Base-by-base conservation (phyloP, 2,797 vertebrate species). In the Pseudochaenichthys georgianus region DNA sequence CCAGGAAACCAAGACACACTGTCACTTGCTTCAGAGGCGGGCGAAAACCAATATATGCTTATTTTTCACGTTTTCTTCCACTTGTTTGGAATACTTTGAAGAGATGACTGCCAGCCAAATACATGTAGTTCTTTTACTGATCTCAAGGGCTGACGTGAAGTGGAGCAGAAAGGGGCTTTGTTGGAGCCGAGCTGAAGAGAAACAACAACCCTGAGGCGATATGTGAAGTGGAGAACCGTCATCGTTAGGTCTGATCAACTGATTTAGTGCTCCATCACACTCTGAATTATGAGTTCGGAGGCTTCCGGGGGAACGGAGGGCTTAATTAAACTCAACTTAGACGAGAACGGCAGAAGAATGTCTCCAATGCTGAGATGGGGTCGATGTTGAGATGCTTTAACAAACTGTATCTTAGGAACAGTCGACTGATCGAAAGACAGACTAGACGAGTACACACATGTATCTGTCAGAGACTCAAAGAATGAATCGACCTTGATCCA, bases 211-310 rank as follows among this genome's bases (percentile, higher is more conserved):
- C 72, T 41, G 57, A 46, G 58, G 75, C 38, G 0, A 76, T 16
- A 38, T 50, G 55, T 60, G 64, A 17, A 74, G 70, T 5, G 46
- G 38, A 60, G 45, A 52, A 61, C 62, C 5, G 58, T 38, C 10
- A 9, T 15, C 15, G 15, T 17, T 41, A 21, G 48, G 19, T 55
- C 21, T 57, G 72, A 85, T 82, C 69, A 64, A 11, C 57, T 57
- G 70, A 74, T 71, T 67, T 52, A 79, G 55, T 42, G 47, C 72
- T 70, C 69, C 1, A 65, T 77, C 57, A 60, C 43, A 61, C 42
- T 64, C 64, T 57, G 63, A 61, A 41, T 48, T 52, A 77, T 21
- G 61, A 64, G 70, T 50, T 57, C n/a, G 63, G 63, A 65, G 57
- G 21, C 66, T 13, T 21, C 15, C 4, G 17, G 23, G 31, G 41